Evolutionary conservation across 2,113 vertebrate species (phyloP), one percentile per base, ranked within the genome.

Genomic region (Hemiprocne comata): DNA sequence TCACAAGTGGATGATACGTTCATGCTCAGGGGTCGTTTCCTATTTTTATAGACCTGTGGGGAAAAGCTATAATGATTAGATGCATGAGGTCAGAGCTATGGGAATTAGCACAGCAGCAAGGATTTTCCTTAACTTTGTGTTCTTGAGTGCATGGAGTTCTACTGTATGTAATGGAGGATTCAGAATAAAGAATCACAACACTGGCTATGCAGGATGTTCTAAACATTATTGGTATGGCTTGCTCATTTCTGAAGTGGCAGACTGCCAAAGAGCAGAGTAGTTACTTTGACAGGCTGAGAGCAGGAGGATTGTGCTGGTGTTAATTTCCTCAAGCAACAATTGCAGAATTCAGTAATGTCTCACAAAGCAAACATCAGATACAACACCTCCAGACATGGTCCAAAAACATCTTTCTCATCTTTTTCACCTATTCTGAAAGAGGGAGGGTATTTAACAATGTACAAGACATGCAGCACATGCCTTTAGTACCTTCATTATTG

Each of bases 31-130:
- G 95, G 71, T 54, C 97, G 94, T 97, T 97, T 98, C 95, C 89
- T 98, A 97, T 90, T 88, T 96, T 93, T 97, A 95, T 83, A 98
- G 66, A 96, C 95, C 96, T 97, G 95, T 88, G 62, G 95, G 95
- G 88, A 86, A 97, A 97, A 97, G 94, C 96, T 97, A 61, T 73
- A 96, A 96, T 80, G 85, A 93, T 97, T 94, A 97, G 74, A 77
- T 83, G 81, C 70, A 85, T 89, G 95, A 93, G 55, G 38, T 85
- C 91, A 95, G 93, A 94, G 65, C 53, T 76, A 40, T 2, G 67
- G 79, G 83, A 87, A 87, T 44, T 61, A 66, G 58, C 58, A 48
- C 2, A 78, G 60, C 91, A 90, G 69, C 70, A 76, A 89, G 44
- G 33, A 65, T 40, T 95, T 54, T 40, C 79, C 87, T 96, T 90